Percentiles rank a stretch among this genome's conserved stretches.
Evolutionary conservation across 2,888 invertebrate genomes (phyloP).

Genomic region (Gortyna flavago): DNA sequence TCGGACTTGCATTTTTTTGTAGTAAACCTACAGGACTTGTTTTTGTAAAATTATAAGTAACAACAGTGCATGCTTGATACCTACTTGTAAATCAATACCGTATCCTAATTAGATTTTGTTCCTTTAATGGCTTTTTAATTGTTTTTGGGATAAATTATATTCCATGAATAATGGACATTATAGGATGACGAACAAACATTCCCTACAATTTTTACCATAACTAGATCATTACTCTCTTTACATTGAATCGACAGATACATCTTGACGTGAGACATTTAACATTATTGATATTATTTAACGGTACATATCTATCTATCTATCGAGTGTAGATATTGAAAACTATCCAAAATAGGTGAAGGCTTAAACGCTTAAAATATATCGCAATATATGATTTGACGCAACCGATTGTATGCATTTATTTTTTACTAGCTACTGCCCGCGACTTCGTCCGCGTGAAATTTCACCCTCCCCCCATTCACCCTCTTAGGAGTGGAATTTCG

Average conservation of each 20-base stretch:
- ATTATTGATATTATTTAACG: slow-evolving; percentile 19
- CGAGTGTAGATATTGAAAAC: slow-evolving; percentile 40
- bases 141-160: not conserved
- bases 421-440: too few relatives aligned
- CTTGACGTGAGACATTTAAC: slow-evolving; percentile 39
- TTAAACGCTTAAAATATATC: slow-evolving; percentile 7
- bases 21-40: rapidly evolving
- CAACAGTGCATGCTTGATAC: not conserved
- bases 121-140: not conserved
- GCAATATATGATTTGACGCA: slow-evolving; percentile 22
- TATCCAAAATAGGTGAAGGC: slow-evolving; percentile 62
- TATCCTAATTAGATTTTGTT: not conserved
- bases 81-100: not conserved
- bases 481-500: too few relatives aligned
- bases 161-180: not conserved
- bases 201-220: not conserved
- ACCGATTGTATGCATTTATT: not conserved
- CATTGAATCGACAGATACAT: slow-evolving; percentile 8
- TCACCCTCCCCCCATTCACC: too few relatives aligned
- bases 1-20: not conserved
- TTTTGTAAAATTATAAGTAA: not conserved
- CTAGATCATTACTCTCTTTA: not conserved
- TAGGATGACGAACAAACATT: not conserved
- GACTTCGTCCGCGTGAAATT: too few relatives aligned
- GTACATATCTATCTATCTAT: slow-evolving; percentile 24